phyloP scores from a whole-genome alignment of 2,797 vertebrate species.

The Pristis pectinata region DNA sequence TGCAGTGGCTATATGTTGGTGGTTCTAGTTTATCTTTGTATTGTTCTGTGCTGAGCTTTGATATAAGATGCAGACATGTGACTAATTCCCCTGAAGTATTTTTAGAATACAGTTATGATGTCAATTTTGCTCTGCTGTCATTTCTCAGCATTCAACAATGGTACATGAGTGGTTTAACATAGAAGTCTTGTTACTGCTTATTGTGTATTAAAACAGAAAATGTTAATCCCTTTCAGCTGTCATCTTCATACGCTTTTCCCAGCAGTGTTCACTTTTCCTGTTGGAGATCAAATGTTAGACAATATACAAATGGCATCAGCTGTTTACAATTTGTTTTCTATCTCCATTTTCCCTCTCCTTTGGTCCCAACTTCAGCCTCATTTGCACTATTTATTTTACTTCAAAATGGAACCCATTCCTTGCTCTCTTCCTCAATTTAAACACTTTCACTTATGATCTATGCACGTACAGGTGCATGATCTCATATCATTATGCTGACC shows the following conservation, averaged over 20 bases:
- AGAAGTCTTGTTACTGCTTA: background rate
- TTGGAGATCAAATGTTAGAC: background rate
- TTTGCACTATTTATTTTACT: background rate
- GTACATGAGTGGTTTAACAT: background rate
- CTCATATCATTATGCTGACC: background rate
- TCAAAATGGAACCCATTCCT: background rate
- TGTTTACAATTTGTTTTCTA: background rate
- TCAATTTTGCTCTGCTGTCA: background rate
- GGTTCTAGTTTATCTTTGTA: background rate
- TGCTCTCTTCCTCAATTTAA: background rate
- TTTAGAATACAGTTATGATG: background rate
- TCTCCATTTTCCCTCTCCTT: too few species aligned
- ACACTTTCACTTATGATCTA: background rate
- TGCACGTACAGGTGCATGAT: background rate
- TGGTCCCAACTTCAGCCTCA: too few species aligned
- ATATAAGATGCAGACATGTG: background rate
- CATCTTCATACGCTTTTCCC: background rate
- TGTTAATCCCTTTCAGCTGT: background rate
- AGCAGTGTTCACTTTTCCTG: background rate
- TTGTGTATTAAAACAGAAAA: background rate
- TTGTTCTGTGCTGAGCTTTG: background rate
- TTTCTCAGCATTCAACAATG: background rate
- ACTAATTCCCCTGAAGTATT: background rate
- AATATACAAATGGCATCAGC: background rate
- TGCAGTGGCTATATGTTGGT: too few species aligned